These are phyloP conservation scores for Diploptera punctata DNA, from an alignment of 2,888 invertebrate species.

Conservation along the genomic window DNA sequence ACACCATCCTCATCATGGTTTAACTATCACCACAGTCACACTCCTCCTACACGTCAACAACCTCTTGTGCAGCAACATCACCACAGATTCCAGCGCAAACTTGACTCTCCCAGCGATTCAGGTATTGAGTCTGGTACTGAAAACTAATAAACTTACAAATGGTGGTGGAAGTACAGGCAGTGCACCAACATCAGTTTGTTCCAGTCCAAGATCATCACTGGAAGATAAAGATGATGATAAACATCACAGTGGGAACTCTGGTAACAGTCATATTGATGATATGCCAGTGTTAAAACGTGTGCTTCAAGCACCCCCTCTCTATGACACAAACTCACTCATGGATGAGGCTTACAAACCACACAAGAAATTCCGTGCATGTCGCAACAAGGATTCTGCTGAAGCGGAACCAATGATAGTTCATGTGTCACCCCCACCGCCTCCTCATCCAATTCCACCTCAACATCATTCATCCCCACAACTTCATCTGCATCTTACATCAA, in stretches of 20 bases:
- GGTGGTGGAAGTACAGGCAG: slow-evolving; percentile 62
- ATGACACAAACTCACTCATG: slow-evolving; percentile 90
- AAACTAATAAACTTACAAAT: slow-evolving; percentile 74
- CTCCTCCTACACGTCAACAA: slow-evolving; percentile 45
- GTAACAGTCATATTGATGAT: slow-evolving; percentile 64
- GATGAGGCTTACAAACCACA: slow-evolving; percentile 95
- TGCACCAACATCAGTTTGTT: slow-evolving; percentile 78
- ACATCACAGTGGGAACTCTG: slow-evolving; percentile 37
- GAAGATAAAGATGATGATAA: slow-evolving; percentile 72
- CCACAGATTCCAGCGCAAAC: slow-evolving; percentile 67
- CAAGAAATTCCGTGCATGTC: slow-evolving; percentile 90
- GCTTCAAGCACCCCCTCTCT: slow-evolving; percentile 88
- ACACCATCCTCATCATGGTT: slow-evolving; percentile 73
- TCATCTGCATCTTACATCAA: slow-evolving; percentile 58
- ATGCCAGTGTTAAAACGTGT: slow-evolving; percentile 95
- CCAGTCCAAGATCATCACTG: slow-evolving; percentile 83
- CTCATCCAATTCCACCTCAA: slow-evolving; percentile 40
- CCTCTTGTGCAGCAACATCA: slow-evolving; percentile 40
- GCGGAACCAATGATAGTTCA: slow-evolving; percentile 68
- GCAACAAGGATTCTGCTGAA: slow-evolving; percentile 79
- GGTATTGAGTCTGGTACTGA: slow-evolving; percentile 94
- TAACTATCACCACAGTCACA: slow-evolving; percentile 74
- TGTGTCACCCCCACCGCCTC: slow-evolving; percentile 37
- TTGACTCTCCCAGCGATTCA: slow-evolving; percentile 92
- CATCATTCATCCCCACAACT: slow-evolving; percentile 52